Percentiles rank a stretch among this genome's conserved stretches.
phyloP scores from a whole-genome alignment of 1,140 invertebrate genomes.

The Halyomorpha halys region DNA sequence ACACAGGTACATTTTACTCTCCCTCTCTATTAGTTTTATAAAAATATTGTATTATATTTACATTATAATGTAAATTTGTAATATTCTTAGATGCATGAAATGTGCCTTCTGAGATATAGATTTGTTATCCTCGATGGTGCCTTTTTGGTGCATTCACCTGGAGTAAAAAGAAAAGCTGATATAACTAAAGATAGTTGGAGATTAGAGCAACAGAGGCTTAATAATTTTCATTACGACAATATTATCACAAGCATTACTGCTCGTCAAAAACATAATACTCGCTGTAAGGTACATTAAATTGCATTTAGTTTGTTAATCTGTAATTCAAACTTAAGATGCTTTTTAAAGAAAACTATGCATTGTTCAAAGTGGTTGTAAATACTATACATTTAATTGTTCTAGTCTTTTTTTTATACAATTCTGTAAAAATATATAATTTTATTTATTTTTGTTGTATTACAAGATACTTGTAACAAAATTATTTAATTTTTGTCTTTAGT shows the following conservation, averaged over 20 bases:
- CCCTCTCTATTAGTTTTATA: background rate
- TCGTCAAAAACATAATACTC: slow-evolving; percentile 43
- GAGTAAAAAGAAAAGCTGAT: slow-evolving; percentile 43
- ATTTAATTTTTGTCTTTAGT: too few species aligned
- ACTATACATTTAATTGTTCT: background rate
- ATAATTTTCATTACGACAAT: slow-evolving; percentile 27
- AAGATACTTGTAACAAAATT: background rate
- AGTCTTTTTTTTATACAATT: background rate
- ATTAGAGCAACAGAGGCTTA: slow-evolving; percentile 22
- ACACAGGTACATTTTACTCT: slow-evolving; percentile 48
- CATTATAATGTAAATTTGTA: background rate
- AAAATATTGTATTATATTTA: background rate
- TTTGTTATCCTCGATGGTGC: slow-evolving; percentile 66
- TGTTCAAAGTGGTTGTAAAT: background rate
- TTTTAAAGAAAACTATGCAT: background rate
- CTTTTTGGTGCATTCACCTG: slow-evolving; percentile 66
- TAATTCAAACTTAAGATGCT: background rate
- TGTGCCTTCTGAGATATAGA: slow-evolving; percentile 63
- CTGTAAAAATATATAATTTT: background rate
- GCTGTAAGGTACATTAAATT: slow-evolving; percentile 57
- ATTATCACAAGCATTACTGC: slow-evolving; percentile 26
- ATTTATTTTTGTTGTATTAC: background rate
- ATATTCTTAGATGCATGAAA: slow-evolving; percentile 59
- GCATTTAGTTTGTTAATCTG: background rate
- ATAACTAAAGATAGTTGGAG: slow-evolving; percentile 13